Base-by-base conservation (phyloP, 2,113 vertebrate species). In the Lates calcarifer region DNA sequence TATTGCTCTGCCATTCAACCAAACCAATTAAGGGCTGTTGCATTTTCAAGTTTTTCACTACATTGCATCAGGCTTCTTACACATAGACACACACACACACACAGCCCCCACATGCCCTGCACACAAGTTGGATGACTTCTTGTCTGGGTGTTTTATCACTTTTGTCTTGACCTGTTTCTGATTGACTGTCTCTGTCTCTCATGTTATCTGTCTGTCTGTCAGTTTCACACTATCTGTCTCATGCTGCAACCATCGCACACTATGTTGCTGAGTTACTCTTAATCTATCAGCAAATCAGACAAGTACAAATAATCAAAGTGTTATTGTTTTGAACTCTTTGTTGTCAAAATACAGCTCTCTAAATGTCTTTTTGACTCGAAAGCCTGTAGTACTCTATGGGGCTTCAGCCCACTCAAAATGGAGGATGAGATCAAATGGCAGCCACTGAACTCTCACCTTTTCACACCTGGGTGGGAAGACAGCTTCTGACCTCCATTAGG, bases 61-160 rank as follows among this genome's bases (percentile, higher is more conserved):
- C 0, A 55, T 83, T 80, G 49, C 79, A 72, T 85, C 88, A 87
- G 60, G 65, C n/a, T 47, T 53, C n/a, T 20, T n/a, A 37, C 45
- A 12, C 58, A 64, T 33, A 74, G 35, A 60, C 67, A 20, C 28
- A 22, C 26, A 47, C 26, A 56, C 39, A 67, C 57, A 65, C 41
- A 72, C 43, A 24, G 6, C 17, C 28, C 49, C 31, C 28, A 24
- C 33, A n/a, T 26, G n/a, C 74, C 6, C 47, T 65, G 28, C 31
- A n/a, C 67, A 18, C 31, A 57, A n/a, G 47, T 29, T 22, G 20
- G 43, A 43, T 81, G 63, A 74, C 63, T 67, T 47, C 77, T 73
- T 57, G 58, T 77, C 79, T 58, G 24, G 41, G 17, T 67, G 26
- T 69, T 73, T 82, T 77, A 64, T 64, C n/a, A 2, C 47, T 72